phyloP scores from a whole-genome alignment of 1,140 invertebrate genomes.

The Nebria ingens region DNA sequence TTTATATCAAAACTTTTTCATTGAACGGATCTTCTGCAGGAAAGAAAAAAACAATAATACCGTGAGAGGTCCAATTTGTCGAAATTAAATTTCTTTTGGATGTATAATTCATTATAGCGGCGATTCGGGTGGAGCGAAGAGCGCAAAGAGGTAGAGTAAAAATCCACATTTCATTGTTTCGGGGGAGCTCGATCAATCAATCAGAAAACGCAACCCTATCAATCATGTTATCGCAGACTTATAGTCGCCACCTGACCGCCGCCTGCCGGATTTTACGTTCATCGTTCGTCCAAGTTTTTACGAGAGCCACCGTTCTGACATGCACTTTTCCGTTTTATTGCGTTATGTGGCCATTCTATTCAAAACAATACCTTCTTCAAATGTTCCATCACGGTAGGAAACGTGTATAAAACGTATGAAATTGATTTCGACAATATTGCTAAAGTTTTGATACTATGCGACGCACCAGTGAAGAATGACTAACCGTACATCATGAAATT shows the following conservation, averaged over 20 bases:
- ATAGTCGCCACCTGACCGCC: slow-evolving; percentile 2
- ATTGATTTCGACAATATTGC: no score
- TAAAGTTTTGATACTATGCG: no score
- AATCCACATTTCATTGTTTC: slow-evolving; percentile 1
- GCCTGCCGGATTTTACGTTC: not conserved
- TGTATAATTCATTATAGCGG: slow-evolving; percentile 6
- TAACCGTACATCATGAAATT: no score
- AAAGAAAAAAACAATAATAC: no score
- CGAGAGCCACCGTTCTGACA: not conserved
- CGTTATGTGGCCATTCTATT: no score
- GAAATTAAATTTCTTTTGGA: not conserved
- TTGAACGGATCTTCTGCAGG: no score
- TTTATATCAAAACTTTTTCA: no score
- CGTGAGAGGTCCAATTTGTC: not conserved
- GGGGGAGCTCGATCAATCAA: not conserved
- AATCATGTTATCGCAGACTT: slow-evolving; percentile 3
- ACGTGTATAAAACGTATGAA: no score
- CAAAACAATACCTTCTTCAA: no score
- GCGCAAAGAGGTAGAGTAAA: not conserved
- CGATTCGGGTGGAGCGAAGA: no score
- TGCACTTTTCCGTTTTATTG: not conserved
- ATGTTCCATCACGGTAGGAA: no score
- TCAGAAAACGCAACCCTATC: not conserved
- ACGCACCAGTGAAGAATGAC: no score
- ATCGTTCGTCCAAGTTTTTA: not conserved